Conservation (phyloP, 1,140 invertebrate species). For the Riptortus pedestris region DNA sequence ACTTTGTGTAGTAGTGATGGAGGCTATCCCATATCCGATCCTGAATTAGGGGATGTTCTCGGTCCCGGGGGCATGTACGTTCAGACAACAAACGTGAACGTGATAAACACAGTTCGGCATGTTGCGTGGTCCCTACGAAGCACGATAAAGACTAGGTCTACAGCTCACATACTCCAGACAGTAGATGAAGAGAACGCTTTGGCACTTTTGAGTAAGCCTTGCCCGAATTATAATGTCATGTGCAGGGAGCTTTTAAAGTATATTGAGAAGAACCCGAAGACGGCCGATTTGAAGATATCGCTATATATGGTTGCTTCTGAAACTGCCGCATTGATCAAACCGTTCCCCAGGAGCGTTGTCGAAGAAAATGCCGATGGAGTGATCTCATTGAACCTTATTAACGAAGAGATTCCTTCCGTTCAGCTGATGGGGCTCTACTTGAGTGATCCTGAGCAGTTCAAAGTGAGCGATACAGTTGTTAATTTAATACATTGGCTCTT, state of each 20-base stretch:
- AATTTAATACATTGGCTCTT: constrained; percentile 8
- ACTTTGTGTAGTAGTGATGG: too few species aligned
- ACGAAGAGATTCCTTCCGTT: constrained; percentile 14
- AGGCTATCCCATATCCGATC: too few species aligned
- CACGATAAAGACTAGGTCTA: too few species aligned
- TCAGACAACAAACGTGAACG: too few species aligned
- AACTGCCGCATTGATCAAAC: not conserved
- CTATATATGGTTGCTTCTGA: constrained; percentile 9
- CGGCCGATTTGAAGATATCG: constrained; percentile 6
- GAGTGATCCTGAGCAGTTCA: not conserved
- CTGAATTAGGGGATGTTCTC: too few species aligned
- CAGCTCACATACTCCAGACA: too few species aligned
- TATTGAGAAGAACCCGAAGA: not conserved
- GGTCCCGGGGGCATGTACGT: too few species aligned
- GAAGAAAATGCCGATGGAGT: not conserved
- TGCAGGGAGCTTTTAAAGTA: not conserved
- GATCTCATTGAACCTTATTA: not conserved
- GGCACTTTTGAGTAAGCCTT: not conserved
- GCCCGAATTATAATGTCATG: not conserved
- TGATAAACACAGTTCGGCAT: too few species aligned
- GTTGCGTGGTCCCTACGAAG: too few species aligned
- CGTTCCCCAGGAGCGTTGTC: not conserved
- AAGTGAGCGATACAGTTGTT: not conserved
- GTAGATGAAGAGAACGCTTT: not conserved
- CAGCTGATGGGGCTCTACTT: not conserved